phyloP scores from a whole-genome alignment of 2,888 invertebrate genomes.

The Apodemia duryi region DNA sequence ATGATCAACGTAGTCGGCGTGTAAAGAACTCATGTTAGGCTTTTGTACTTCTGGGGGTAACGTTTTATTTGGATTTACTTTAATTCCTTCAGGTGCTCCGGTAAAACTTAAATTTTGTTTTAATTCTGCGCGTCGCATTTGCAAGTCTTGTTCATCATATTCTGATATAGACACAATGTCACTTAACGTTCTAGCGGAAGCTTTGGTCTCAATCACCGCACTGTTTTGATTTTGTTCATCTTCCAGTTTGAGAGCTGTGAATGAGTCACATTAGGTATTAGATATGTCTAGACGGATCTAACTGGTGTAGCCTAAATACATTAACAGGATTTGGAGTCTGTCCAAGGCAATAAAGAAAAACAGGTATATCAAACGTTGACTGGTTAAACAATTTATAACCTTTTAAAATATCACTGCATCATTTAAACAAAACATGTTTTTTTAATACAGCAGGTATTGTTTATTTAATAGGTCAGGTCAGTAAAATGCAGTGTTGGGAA shows the following conservation, averaged over 20 bases:
- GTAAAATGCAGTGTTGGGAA: too few relatives aligned
- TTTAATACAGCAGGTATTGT: too few relatives aligned
- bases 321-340: conserved; percentile 26
- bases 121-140: conserved; percentile 70
- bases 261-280: conserved; percentile 36
- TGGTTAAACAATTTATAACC: background rate
- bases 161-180: conserved; percentile 87
- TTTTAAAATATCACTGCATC: too few relatives aligned
- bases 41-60: conserved; percentile 55
- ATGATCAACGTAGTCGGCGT: conserved; percentile 54
- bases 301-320: conserved; percentile 23
- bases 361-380: background rate
- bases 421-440: background rate
- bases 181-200: conserved; percentile 84
- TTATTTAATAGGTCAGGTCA: too few relatives aligned
- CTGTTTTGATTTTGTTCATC: conserved; percentile 73
- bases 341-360: conserved; percentile 24
- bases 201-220: conserved; percentile 73
- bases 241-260: conserved; percentile 79
- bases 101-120: conserved; percentile 46
- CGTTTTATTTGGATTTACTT: conserved; percentile 51
- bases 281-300: conserved; percentile 32
- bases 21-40: conserved; percentile 60
- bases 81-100: conserved; percentile 42
- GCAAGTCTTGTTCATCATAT: conserved; percentile 82